Conservation (phyloP, 2,888 invertebrate genomes). For the Nomada flava region DNA sequence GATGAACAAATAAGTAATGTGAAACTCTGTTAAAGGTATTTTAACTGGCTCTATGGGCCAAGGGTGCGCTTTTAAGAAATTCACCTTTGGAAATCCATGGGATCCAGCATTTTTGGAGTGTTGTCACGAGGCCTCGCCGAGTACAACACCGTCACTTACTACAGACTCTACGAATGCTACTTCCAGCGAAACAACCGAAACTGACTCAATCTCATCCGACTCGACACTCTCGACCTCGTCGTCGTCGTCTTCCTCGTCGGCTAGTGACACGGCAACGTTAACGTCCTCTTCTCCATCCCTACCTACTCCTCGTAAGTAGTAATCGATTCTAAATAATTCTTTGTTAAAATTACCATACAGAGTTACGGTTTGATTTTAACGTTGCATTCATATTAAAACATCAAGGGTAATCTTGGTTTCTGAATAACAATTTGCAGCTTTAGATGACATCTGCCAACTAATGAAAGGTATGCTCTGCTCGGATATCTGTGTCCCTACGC, state of each 20-base stretch:
- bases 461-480: conserved; percentile 88
- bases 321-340: no score
- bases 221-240: conserved; percentile 34
- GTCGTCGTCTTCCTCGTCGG: conserved; percentile 44
- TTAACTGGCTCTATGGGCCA: conserved; percentile 86
- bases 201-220: conserved; percentile 41
- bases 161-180: conserved; percentile 53
- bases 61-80: conserved; percentile 86
- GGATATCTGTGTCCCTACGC: conserved; percentile 91
- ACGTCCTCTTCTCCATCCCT: conserved; percentile 58
- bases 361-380: no score
- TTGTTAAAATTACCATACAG: no score
- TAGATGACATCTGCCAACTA: conserved; percentile 84
- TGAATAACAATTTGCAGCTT: conserved; percentile 66
- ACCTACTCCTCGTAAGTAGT: conserved; percentile 65
- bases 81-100: conserved; percentile 86
- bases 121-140: conserved; percentile 85
- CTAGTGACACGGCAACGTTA: conserved; percentile 44
- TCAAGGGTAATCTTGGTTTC: no score
- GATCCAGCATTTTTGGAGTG: conserved; percentile 88
- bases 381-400: no score
- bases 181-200: conserved; percentile 48
- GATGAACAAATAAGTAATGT: background rate
- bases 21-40: conserved; percentile 83
- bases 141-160: conserved; percentile 63